Evolutionary conservation across 2,888 invertebrate genomes (phyloP).

Genomic region (Temnothorax rugatulus): DNA sequence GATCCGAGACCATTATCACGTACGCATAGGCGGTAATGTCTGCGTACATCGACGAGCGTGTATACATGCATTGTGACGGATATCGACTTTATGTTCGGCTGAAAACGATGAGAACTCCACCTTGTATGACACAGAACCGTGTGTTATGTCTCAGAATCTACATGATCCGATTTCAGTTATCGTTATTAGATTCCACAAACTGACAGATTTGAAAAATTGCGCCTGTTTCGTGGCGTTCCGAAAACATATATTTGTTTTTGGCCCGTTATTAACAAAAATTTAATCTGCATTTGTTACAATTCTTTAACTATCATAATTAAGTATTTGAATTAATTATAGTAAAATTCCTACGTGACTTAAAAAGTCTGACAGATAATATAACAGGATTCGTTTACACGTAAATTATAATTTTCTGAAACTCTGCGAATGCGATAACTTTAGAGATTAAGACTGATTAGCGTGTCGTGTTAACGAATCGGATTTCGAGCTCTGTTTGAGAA

Average conservation of each 20-base stretch:
- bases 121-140: background rate
- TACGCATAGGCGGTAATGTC: constrained; percentile 47
- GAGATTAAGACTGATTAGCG: background rate
- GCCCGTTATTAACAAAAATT: background rate
- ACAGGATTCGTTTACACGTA: background rate
- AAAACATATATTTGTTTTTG: background rate
- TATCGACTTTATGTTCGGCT: constrained; percentile 73
- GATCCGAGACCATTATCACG: constrained; percentile 70
- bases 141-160: background rate
- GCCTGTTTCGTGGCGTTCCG: background rate
- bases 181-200: background rate
- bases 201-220: background rate
- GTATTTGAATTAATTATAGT: background rate
- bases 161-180: background rate
- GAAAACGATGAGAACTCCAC: constrained; percentile 65
- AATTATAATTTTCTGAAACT: background rate
- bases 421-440: background rate
- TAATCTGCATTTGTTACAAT: background rate
- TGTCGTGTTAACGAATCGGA: constrained; percentile 2
- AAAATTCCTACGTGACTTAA: background rate
- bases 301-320: background rate
- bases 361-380: background rate
- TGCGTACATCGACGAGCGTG: constrained; percentile 51
- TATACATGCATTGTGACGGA: constrained; percentile 62
- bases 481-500: background rate